These are phyloP conservation scores for Dioctria rufipes DNA, from an alignment of 2,888 invertebrate species.

Conservation along the genomic window DNA sequence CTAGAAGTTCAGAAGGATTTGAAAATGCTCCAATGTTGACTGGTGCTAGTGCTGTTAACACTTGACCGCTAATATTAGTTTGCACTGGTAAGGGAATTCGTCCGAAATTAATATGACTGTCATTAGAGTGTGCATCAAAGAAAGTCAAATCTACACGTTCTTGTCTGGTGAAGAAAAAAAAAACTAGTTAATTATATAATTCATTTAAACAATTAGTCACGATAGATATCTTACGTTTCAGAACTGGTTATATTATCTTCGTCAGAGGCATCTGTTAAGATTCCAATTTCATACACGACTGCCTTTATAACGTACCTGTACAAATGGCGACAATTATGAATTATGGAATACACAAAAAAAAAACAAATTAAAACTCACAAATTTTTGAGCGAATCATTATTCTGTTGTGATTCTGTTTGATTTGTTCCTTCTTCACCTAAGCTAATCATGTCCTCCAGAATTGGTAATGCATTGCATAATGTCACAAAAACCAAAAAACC, in stretches of 20 bases:
- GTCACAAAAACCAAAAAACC: background rate
- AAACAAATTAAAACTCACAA: slow-evolving; percentile 65
- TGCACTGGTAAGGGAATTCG: slow-evolving; percentile 74
- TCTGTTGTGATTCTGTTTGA: background rate
- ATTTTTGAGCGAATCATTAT: slow-evolving; percentile 67
- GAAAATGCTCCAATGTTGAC: slow-evolving; percentile 71
- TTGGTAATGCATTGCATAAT: slow-evolving; percentile 23
- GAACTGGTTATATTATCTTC: slow-evolving; percentile 71
- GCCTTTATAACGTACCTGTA: slow-evolving; percentile 75
- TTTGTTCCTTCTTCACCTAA: slow-evolving; percentile 2
- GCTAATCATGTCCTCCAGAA: background rate
- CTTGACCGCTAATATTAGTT: slow-evolving; percentile 73
- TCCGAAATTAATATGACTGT: slow-evolving; percentile 72
- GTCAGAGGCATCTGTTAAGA: slow-evolving; percentile 73
- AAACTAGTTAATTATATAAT: slow-evolving; percentile 42
- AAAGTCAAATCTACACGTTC: slow-evolving; percentile 74
- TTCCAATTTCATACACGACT: slow-evolving; percentile 76
- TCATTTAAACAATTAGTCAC: background rate
- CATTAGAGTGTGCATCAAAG: slow-evolving; percentile 72
- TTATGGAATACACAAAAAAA: background rate
- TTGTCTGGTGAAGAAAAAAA: slow-evolving; percentile 65
- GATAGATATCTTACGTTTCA: slow-evolving; percentile 55
- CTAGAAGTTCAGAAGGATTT: slow-evolving; percentile 67
- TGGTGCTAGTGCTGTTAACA: slow-evolving; percentile 73
- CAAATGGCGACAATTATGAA: background rate